Evolutionary conservation across 2,888 invertebrate genomes (phyloP).

Genomic region (Hesperia comma): DNA sequence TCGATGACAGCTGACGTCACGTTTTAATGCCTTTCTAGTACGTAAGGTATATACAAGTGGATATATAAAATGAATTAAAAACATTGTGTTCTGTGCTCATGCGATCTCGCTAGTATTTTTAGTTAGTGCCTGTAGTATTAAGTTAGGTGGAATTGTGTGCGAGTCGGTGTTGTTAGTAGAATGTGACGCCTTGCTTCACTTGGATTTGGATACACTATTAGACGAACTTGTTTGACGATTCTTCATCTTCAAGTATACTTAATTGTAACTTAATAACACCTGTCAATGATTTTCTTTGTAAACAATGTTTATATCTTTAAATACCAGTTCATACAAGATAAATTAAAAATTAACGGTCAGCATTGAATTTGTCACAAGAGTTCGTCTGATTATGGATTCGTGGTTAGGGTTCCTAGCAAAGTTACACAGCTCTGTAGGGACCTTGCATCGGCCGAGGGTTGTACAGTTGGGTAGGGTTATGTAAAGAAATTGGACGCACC

Average conservation of each 20-base stretch:
- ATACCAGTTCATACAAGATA: too few relatives aligned
- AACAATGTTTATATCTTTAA: too few relatives aligned
- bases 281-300: too few relatives aligned
- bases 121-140: slow-evolving; percentile 80
- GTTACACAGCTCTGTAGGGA: slow-evolving; percentile 15
- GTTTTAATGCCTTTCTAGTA: slow-evolving; percentile 72
- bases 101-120: slow-evolving; percentile 82
- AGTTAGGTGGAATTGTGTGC: slow-evolving; percentile 73
- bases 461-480: slow-evolving; percentile 5
- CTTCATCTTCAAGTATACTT: too few relatives aligned
- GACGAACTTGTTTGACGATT: too few relatives aligned
- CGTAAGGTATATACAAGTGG: slow-evolving; percentile 63
- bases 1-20: slow-evolving; percentile 67
- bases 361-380: too few relatives aligned
- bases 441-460: slow-evolving; percentile 7
- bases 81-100: slow-evolving; percentile 81
- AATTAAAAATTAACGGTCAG: too few relatives aligned
- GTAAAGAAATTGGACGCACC: slow-evolving; percentile 1
- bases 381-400: too few relatives aligned
- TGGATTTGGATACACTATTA: too few relatives aligned
- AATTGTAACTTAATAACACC: too few relatives aligned
- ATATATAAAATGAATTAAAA: slow-evolving; percentile 52
- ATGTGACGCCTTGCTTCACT: slow-evolving; percentile 49
- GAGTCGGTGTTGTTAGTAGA: slow-evolving; percentile 9
- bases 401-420: slow-evolving; percentile 46